Percentiles rank a stretch among this genome's conserved stretches.
Conservation (phyloP, 2,888 invertebrate species). For the Trachelus stipa region DNA sequence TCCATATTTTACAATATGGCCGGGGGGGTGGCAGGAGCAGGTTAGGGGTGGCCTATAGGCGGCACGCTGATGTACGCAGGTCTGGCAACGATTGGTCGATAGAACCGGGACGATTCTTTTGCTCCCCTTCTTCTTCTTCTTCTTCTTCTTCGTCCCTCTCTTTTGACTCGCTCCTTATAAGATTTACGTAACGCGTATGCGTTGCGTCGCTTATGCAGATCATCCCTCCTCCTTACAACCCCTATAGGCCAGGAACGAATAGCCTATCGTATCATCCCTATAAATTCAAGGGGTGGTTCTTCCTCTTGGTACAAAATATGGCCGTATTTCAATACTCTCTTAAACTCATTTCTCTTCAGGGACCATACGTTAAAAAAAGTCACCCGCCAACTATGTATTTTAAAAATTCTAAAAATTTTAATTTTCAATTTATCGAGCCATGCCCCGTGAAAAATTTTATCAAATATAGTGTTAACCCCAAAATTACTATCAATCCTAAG, state of each 20-base stretch:
- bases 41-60: slow-evolving; percentile 62
- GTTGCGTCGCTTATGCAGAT: slow-evolving; percentile 47
- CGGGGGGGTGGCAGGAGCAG: slow-evolving; percentile 43
- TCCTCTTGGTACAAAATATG: slow-evolving; percentile 23
- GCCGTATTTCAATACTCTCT: slow-evolving; percentile 4
- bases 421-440: not conserved
- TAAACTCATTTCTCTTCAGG: not conserved
- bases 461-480: not conserved
- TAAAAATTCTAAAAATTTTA: too few relatives aligned
- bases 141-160: slow-evolving; percentile 12
- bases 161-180: slow-evolving; percentile 4
- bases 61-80: slow-evolving; percentile 64
- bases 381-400: not conserved
- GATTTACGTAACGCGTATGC: slow-evolving; percentile 8
- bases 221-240: slow-evolving; percentile 28
- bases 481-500: not conserved
- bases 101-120: slow-evolving; percentile 54
- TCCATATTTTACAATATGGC: slow-evolving; percentile 67
- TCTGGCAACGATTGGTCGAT: slow-evolving; percentile 65
- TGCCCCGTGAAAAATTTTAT: not conserved
- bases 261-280: slow-evolving; percentile 41
- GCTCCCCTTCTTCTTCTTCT: slow-evolving; percentile 11
- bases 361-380: not conserved
- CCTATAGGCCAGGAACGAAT: slow-evolving; percentile 11
- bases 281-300: slow-evolving; percentile 41